These are phyloP conservation scores for Oryzias woworae DNA, from an alignment of 2,113 vertebrate species.

Conservation along the genomic window DNA sequence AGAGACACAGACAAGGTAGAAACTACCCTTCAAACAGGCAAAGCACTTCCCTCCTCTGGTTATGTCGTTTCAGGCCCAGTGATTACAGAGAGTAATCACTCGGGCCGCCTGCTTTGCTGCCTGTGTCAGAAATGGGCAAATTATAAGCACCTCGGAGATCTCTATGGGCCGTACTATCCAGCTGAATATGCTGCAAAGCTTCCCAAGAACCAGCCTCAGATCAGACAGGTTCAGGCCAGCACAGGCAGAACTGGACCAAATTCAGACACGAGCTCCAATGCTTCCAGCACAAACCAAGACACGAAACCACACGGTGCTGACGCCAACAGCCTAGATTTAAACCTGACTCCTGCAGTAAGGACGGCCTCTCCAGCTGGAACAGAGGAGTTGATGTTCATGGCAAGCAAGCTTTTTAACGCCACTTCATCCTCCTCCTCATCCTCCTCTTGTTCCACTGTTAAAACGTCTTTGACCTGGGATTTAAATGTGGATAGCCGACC, in stretches of 20 bases:
- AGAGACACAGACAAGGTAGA: slow-evolving; percentile 68
- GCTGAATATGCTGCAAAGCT: slow-evolving; percentile 93
- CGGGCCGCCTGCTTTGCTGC: slow-evolving; percentile 93
- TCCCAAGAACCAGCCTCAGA: slow-evolving; percentile 91
- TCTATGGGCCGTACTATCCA: slow-evolving; percentile 97
- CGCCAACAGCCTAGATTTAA: slow-evolving; percentile 47
- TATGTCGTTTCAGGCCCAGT: slow-evolving; percentile 91
- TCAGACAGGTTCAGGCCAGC: slow-evolving; percentile 65
- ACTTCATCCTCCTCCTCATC: slow-evolving; percentile 47
- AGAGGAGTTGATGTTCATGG: slow-evolving; percentile 58
- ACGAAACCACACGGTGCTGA: slow-evolving; percentile 48
- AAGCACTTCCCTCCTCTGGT: slow-evolving; percentile 89
- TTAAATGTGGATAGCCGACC: slow-evolving; percentile 65
- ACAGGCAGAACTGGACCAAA: slow-evolving; percentile 61
- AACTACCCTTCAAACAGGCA: slow-evolving; percentile 81
- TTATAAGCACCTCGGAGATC: slow-evolving; percentile 96
- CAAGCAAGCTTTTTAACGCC: slow-evolving; percentile 41
- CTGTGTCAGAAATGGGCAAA: slow-evolving; percentile 98
- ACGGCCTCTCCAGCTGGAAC: slow-evolving; percentile 37
- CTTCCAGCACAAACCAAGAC: slow-evolving; percentile 77
- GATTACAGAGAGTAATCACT: slow-evolving; percentile 87
- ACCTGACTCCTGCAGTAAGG: slow-evolving; percentile 46
- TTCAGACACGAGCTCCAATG: slow-evolving; percentile 50
- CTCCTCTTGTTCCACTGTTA: slow-evolving; percentile 68
- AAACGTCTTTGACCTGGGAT: slow-evolving; percentile 75